Percentiles rank a stretch among this genome's conserved stretches.
Conservation (phyloP, 2,888 invertebrate genomes). For the Apoda limacodes region DNA sequence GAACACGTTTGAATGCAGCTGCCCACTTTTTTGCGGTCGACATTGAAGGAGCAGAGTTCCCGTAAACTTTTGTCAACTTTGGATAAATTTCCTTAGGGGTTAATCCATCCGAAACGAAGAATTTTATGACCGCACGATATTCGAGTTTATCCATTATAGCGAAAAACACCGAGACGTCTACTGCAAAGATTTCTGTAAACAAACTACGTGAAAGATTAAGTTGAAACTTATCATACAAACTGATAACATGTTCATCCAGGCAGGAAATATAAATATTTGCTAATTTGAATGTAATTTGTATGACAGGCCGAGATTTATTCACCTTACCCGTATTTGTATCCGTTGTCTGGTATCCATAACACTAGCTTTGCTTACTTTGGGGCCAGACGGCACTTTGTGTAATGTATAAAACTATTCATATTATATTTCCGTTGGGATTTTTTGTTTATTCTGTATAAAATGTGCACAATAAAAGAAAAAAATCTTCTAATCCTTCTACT, state of each 20-base stretch:
- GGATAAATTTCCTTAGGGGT: slow-evolving; percentile 3
- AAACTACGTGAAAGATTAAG: slow-evolving; percentile 4
- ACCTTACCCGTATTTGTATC: neutral
- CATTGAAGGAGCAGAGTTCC: slow-evolving; percentile 15
- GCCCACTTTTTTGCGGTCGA: slow-evolving; percentile 17
- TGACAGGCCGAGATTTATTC: neutral
- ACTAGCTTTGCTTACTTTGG: too few species aligned
- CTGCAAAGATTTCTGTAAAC: slow-evolving; percentile 3
- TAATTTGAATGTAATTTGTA: neutral
- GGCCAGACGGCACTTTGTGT: too few species aligned
- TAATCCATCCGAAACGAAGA: slow-evolving; percentile 4
- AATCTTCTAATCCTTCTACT: too few species aligned
- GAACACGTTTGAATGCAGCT: slow-evolving; percentile 19
- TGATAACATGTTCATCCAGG: neutral
- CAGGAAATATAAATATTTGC: neutral
- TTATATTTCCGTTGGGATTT: too few species aligned
- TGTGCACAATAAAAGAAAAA: too few species aligned
- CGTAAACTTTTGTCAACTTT: slow-evolving; percentile 5
- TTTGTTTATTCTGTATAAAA: too few species aligned
- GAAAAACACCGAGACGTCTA: slow-evolving; percentile 1
- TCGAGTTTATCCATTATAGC: slow-evolving; percentile 2
- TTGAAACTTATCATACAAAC: slow-evolving; percentile 2
- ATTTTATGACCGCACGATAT: slow-evolving; percentile 3
- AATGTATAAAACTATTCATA: too few species aligned
- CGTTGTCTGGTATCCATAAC: neutral